Evolutionary conservation across 2,888 invertebrate genomes (phyloP), one percentile per base, ranked within the genome.

Genomic region (Priocnemis perturbator): DNA sequence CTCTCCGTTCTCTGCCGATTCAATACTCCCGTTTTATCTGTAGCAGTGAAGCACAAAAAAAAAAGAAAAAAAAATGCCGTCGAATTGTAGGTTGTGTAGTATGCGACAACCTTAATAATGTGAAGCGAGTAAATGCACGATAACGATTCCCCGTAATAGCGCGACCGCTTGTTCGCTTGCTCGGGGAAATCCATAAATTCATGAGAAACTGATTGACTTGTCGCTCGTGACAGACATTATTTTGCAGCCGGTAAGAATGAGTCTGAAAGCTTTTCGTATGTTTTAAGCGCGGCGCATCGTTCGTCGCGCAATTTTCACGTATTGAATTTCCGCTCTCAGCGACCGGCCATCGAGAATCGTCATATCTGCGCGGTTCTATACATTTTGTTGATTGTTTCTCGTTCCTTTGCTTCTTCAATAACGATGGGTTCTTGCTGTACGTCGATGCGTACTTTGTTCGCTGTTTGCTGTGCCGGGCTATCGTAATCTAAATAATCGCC

Each of bases 21-120:
- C 62, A 64, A 74, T 73, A 63, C 62, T 21, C 67, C 21, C 56
- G 44, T 57, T 67, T 67, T 70, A 60, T 70, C 70, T 47, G 57
- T 26, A 26, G 55, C 44, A 47, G 3, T 7, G 52, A 19, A 3
- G 58, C 11, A 37, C 17, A 9, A 63, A 45, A 65, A 59, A 69
- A n/a, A n/a, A n/a, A n/a, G n/a, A 9, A 63, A 45, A 65, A 37
- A 19, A 67, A 64, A 64, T 52, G 21, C 56, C 19, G 20, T 37
- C 45, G 53, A 47, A 57, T 44, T 44, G 45, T 21, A 37, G 44
- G 26, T 61, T 45, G 47, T 47, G 20, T 15, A 23, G 23, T 56
- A 73, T 26, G 56, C 60, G 62, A 53, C 50, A 23, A 52, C 60
- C 47, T 60, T 56, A 59, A 69, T 72, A 71, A 71, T 50, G 52